phyloP scores from a whole-genome alignment of 35 echinoderm and acorn worm genomes.

The Heliocidaris tuberculata region DNA sequence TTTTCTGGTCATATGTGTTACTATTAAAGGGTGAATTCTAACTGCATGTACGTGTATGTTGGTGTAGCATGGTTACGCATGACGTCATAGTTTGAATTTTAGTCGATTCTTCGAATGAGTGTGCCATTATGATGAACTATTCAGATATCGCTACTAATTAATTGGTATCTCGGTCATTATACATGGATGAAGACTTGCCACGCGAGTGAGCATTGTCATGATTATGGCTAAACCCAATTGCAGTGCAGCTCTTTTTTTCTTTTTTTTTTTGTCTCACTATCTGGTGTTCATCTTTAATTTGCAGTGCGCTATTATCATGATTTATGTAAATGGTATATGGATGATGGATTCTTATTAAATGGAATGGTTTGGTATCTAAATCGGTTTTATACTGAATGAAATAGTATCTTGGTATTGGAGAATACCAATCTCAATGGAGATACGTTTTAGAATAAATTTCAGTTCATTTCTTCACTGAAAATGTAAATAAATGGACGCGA shows the following conservation, averaged over 20 bases:
- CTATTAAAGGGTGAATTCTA: neutral
- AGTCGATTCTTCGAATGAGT: neutral
- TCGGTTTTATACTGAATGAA: too few species aligned
- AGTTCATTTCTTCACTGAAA: too few species aligned
- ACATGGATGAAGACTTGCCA: neutral
- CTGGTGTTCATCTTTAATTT: neutral
- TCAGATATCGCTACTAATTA: neutral
- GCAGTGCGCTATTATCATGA: neutral
- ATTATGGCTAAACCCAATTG: neutral
- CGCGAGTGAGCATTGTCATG: neutral
- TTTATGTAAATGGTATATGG: neutral
- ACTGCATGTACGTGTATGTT: neutral
- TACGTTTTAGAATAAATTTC: too few species aligned
- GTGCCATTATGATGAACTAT: neutral
- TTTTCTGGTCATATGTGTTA: neutral
- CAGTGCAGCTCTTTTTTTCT: neutral
- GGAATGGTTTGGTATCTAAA: too few species aligned
- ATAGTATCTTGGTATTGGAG: too few species aligned
- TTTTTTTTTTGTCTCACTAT: neutral
- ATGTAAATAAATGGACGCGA: too few species aligned
- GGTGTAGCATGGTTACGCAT: neutral
- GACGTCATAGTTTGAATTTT: slow-evolving; percentile 3
- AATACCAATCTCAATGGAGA: too few species aligned
- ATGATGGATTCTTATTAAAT: too few species aligned
- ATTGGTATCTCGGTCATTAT: slow-evolving; percentile 17